Percentiles rank a stretch among this genome's conserved stretches.
Evolutionary conservation across 2,888 invertebrate species (phyloP).

Genomic region (Eupithecia pulchellata): DNA sequence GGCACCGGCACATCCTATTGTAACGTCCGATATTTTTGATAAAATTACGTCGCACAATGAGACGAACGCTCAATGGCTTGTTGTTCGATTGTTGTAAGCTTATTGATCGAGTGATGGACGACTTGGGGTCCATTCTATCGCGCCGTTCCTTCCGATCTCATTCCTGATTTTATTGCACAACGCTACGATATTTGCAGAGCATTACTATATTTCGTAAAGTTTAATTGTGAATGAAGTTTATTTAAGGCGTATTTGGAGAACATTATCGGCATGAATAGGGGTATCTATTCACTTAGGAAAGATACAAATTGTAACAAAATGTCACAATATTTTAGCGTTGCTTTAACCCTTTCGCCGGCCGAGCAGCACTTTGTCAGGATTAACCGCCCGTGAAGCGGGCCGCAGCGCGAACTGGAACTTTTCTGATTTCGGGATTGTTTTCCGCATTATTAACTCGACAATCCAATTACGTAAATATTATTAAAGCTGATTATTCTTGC

Average conservation of each 20-base stretch:
- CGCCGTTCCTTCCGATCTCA: constrained; percentile 75
- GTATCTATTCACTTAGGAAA: constrained; percentile 40
- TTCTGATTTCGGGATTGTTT: constrained; percentile 82
- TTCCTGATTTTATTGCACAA: constrained; percentile 71
- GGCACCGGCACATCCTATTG: constrained; percentile 73
- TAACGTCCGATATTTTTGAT: constrained; percentile 82
- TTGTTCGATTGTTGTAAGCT: constrained; percentile 81
- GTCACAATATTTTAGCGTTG: constrained; percentile 78
- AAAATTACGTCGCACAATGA: constrained; percentile 82
- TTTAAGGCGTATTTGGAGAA: constrained; percentile 40
- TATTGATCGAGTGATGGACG: constrained; percentile 82
- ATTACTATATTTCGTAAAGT: constrained; percentile 57
- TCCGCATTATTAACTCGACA: constrained; percentile 83
- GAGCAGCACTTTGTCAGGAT: constrained; percentile 79
- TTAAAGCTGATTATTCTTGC: constrained; percentile 54
- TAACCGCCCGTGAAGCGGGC: constrained; percentile 78
- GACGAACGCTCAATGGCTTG: constrained; percentile 73
- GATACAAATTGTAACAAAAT: constrained; percentile 53
- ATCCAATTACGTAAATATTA: constrained; percentile 80
- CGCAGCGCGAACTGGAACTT: constrained; percentile 66
- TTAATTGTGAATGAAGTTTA: constrained; percentile 45
- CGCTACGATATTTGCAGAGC: constrained; percentile 66
- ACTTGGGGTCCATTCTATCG: constrained; percentile 57
- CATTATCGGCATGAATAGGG: constrained; percentile 38
- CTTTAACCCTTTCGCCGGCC: constrained; percentile 77